Evolutionary conservation across 2,888 invertebrate species (phyloP).

Genomic region (Eristalis pertinax): DNA sequence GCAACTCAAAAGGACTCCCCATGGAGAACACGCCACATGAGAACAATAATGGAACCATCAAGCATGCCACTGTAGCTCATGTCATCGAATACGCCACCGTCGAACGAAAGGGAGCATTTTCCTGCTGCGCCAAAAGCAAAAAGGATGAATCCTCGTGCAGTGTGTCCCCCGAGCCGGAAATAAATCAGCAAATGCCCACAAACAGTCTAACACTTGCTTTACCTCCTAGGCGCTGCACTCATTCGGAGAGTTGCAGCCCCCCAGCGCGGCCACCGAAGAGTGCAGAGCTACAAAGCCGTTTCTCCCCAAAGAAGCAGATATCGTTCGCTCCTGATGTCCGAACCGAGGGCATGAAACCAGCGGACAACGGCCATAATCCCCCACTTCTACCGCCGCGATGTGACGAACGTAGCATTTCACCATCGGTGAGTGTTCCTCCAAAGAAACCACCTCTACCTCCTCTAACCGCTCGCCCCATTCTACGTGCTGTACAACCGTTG

Average conservation of each 20-base stretch:
- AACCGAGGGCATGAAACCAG: slow-evolving; percentile 7
- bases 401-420: slow-evolving; percentile 68
- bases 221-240: slow-evolving; percentile 85
- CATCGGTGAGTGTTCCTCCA: slow-evolving; percentile 82
- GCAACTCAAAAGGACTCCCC: slow-evolving; percentile 81
- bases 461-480: slow-evolving; percentile 82
- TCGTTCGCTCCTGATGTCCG: slow-evolving; percentile 31
- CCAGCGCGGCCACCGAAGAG: slow-evolving; percentile 88
- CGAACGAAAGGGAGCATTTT: slow-evolving; percentile 88
- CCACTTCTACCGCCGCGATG: slow-evolving; percentile 78
- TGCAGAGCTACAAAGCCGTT: slow-evolving; percentile 80
- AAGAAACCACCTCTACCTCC: slow-evolving; percentile 89
- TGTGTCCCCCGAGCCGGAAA: slow-evolving; percentile 18
- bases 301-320: slow-evolving; percentile 78
- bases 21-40: slow-evolving; percentile 33
- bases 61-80: slow-evolving; percentile 77
- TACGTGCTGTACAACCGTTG: slow-evolving; percentile 83
- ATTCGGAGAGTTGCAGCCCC: slow-evolving; percentile 85
- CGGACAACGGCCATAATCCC: slow-evolving; percentile 72
- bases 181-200: slow-evolving; percentile 80
- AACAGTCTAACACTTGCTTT: slow-evolving; percentile 82
- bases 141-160: slow-evolving; percentile 81
- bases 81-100: slow-evolving; percentile 89
- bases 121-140: slow-evolving; percentile 86
- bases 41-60: slow-evolving; percentile 12